A percentile compares a stretch with the other conserved stretches of the same genome.
Evolutionary conservation across 2,797 vertebrate species (phyloP).

Genomic region (Craterocephalus amniculus): DNA sequence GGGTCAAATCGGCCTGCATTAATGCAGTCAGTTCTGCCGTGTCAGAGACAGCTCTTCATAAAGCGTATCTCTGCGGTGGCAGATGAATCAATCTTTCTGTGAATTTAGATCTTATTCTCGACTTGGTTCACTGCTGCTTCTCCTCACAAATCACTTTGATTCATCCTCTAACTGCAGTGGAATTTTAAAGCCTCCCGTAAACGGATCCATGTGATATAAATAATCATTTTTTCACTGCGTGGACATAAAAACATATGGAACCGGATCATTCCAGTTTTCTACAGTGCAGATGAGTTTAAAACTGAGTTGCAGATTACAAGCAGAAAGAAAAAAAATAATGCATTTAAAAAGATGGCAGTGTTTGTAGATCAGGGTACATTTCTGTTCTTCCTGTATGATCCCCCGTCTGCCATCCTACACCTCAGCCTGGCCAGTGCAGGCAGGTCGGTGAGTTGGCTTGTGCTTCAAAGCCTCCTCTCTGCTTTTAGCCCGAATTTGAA

Average conservation of each 20-base stretch:
- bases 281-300: neutral
- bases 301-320: constrained; percentile 3
- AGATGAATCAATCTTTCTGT: constrained; percentile 7
- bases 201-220: constrained; percentile 56
- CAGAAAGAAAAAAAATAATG: neutral
- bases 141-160: constrained; percentile 29
- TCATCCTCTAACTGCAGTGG: constrained; percentile 35
- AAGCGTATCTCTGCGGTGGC: neutral
- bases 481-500: constrained; percentile 43
- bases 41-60: neutral
- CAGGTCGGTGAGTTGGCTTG: constrained; percentile 47
- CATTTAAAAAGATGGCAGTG: neutral
- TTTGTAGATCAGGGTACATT: constrained; percentile 46
- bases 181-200: constrained; percentile 51
- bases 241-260: constrained; percentile 26
- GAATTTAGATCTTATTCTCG: neutral
- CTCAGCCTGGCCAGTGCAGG: constrained; percentile 20
- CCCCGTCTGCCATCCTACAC: constrained; percentile 18
- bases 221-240: constrained; percentile 17
- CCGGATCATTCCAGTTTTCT: constrained; percentile 19
- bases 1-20: neutral
- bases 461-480: constrained; percentile 54
- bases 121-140: neutral
- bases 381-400: constrained; percentile 45
- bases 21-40: neutral